These are phyloP conservation scores for Anoplopoma fimbria DNA, from an alignment of 2,113 vertebrate species.

Conservation along the genomic window DNA sequence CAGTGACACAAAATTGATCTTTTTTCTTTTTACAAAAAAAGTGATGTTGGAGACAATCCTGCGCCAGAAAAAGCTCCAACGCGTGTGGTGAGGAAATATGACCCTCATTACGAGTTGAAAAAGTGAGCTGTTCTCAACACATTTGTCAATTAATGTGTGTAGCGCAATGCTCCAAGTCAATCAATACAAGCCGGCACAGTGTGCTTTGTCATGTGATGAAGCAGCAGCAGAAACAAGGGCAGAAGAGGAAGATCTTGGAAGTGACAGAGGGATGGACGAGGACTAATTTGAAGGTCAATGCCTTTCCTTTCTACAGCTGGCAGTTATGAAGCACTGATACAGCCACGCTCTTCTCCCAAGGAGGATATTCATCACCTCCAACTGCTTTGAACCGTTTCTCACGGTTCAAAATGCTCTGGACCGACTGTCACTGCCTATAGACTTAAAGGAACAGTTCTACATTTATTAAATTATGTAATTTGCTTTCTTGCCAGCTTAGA, in stretches of 20 bases:
- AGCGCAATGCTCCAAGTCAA: background rate
- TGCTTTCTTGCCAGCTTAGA: background rate
- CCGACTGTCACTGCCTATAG: too few species aligned
- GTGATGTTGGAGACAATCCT: background rate
- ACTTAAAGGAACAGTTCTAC: background rate
- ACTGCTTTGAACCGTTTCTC: background rate
- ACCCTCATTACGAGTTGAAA: background rate
- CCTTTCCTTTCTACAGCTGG: background rate
- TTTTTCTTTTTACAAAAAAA: too few species aligned
- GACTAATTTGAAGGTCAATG: background rate
- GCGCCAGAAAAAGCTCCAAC: background rate
- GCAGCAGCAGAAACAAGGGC: slow-evolving; percentile 2
- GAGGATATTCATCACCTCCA: background rate
- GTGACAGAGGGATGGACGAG: slow-evolving; percentile 20
- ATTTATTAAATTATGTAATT: background rate
- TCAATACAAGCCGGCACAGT: background rate
- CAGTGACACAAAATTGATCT: too few species aligned
- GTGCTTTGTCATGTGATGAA: slow-evolving; percentile 11
- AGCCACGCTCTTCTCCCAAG: background rate
- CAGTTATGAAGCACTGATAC: background rate
- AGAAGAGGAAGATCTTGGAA: background rate
- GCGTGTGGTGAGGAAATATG: background rate
- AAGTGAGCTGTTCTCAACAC: background rate
- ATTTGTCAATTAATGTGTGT: slow-evolving; percentile 19
- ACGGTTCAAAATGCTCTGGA: too few species aligned